Base-by-base conservation (phyloP, 2,888 invertebrate genomes). In the Spodoptera exigua region DNA sequence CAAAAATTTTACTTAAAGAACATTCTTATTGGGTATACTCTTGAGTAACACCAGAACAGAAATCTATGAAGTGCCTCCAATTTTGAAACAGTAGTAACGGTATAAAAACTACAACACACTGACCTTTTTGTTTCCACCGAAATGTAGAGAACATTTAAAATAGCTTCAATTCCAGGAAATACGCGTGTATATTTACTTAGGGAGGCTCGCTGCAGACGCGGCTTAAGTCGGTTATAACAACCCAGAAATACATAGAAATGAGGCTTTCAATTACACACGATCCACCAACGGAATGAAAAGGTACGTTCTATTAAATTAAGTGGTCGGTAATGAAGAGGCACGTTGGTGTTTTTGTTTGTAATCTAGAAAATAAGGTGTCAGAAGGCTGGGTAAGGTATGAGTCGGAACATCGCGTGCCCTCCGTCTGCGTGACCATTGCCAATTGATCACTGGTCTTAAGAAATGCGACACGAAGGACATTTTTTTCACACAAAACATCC, bases 401-500 rank as follows among this genome's bases (percentile, higher is more conserved):
- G 79, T 65, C 69, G 80, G 74, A 60, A 72, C 70, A 71, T 89
- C 78, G 90, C 90, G 90, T 91, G 91, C 74, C 74, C 66, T 44
- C 54, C 58, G 39, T 53, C 85, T 88, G 87, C 92, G 92, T 92
- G 92, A 90, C 90, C 86, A 70, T 54, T 64, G 79, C 61, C 85
- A 86, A 89, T 92, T 86, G 89, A 92, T 92, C 91, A 92, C 82
- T 59, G 75, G 80, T 84, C 86, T 85, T 85, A 84, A 81, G 81
- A 89, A 89, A 88, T 89, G 89, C 87, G 84, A 85, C 83, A 81
- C 80, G 82, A 86, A 87, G 83, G 89, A 89, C 89, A 89, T 91
- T 90, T 89, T 70, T 74, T 89, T 87, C 82, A 87, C 85, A 86
- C 87, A 81, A 84, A 84, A 68, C 54, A 58, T 57, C 64, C 41